These are phyloP conservation scores for Parauchenoglanis ngamensis DNA, from an alignment of 2,797 vertebrate species.

Conservation along the genomic window DNA sequence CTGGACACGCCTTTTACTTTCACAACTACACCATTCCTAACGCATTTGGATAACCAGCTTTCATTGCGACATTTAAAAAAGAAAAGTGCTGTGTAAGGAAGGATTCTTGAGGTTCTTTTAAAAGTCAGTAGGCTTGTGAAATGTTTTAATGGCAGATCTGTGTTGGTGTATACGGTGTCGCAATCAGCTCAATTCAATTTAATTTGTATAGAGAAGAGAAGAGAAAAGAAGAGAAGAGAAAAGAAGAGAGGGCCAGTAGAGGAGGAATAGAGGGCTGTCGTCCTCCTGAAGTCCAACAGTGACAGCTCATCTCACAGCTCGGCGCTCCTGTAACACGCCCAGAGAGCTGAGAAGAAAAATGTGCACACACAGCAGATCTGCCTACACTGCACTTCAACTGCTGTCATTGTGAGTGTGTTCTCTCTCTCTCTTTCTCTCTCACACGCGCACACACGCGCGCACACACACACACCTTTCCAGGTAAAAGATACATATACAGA, in stretches of 20 bases:
- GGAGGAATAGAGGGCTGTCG: constrained; percentile 65
- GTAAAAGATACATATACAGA: not conserved
- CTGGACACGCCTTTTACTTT: not conserved
- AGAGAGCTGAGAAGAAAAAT: constrained; percentile 58
- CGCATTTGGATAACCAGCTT: not conserved
- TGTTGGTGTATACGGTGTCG: not conserved
- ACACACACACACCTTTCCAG: not conserved
- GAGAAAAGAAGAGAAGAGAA: not conserved
- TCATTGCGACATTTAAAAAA: not conserved
- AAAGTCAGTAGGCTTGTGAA: not conserved
- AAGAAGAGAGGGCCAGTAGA: constrained; percentile 31
- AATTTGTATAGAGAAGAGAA: not conserved
- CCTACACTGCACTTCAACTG: constrained; percentile 64
- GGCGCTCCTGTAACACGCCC: constrained; percentile 73
- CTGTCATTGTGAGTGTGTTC: constrained; percentile 65
- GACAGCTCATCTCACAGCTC: constrained; percentile 85
- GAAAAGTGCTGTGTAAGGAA: not conserved
- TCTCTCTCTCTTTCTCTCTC: not conserved
- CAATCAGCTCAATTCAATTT: not conserved
- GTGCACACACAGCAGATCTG: constrained; percentile 76
- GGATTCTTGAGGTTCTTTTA: not conserved
- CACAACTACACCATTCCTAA: not conserved
- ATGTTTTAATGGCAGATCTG: not conserved
- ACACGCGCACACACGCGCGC: not conserved
- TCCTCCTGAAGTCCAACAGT: constrained; percentile 76